phyloP scores from a whole-genome alignment of 1,140 invertebrate genomes.

The Atta colombica region DNA sequence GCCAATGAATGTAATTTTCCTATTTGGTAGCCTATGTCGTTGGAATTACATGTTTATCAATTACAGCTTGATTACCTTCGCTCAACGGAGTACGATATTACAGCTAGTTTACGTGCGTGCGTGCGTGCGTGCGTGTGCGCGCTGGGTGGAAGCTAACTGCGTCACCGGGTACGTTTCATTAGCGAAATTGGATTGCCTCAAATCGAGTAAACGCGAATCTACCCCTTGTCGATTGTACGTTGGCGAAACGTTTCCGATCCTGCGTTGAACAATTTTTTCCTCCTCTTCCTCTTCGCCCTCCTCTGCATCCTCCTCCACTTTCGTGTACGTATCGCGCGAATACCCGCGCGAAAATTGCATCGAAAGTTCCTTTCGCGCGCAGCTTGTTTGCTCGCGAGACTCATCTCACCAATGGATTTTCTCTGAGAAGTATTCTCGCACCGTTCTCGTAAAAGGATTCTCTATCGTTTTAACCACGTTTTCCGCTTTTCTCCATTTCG shows the following conservation, averaged over 20 bases:
- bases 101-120: conserved; percentile 43
- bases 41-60: conserved; percentile 74
- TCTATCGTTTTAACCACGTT: conserved; percentile 42
- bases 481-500: conserved; percentile 39
- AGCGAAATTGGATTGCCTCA: conserved; percentile 73
- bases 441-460: conserved; percentile 51
- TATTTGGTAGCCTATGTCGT: conserved; percentile 60
- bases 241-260: conserved; percentile 65
- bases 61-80: conserved; percentile 73
- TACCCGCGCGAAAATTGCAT: conserved; percentile 69
- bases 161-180: conserved; percentile 71
- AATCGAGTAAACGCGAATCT: conserved; percentile 75
- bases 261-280: conserved; percentile 58
- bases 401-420: conserved; percentile 54
- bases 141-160: conserved; percentile 62
- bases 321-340: conserved; percentile 63
- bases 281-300: neutral
- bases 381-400: conserved; percentile 59
- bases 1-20: conserved; percentile 60
- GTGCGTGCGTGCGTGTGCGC: conserved; percentile 6
- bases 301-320: neutral
- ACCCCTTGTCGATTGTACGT: conserved; percentile 65
- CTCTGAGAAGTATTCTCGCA: conserved; percentile 54
- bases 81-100: conserved; percentile 55
- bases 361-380: conserved; percentile 51